A percentile compares a stretch with the other conserved stretches of the same genome.
These are phyloP conservation scores for Argyresthia goedartella DNA, from an alignment of 2,888 invertebrate species.

Conservation along the genomic window DNA sequence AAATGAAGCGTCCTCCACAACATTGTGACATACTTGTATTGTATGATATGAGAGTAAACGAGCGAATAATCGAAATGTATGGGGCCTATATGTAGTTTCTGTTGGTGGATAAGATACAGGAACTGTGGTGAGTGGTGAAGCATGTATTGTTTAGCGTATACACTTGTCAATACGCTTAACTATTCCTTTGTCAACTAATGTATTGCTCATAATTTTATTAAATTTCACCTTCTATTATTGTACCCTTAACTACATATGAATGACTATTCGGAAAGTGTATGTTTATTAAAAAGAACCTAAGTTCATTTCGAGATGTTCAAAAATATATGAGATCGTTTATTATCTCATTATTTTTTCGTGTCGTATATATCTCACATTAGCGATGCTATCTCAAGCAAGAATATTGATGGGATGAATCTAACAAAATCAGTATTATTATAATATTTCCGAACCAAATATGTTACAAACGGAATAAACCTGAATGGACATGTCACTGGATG, in stretches of 20 bases:
- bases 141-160: too few species aligned
- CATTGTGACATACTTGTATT: background rate
- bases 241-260: too few species aligned
- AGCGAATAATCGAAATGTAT: slow-evolving; percentile 16
- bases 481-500: slow-evolving; percentile 22
- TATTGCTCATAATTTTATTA: background rate
- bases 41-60: slow-evolving; percentile 1
- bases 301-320: too few species aligned
- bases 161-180: too few species aligned
- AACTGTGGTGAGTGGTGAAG: too few species aligned
- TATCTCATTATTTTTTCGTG: too few species aligned
- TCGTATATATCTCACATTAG: background rate
- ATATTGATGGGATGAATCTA: slow-evolving; percentile 19
- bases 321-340: too few species aligned
- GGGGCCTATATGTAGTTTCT: too few species aligned
- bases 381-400: slow-evolving; percentile 9
- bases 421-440: slow-evolving; percentile 36
- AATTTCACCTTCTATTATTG: background rate
- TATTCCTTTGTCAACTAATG: background rate
- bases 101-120: slow-evolving; percentile 2
- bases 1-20: too few species aligned
- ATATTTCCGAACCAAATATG: slow-evolving; percentile 46
- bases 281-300: too few species aligned
- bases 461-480: slow-evolving; percentile 36
- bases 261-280: too few species aligned